Evolutionary conservation across 1,140 invertebrate genomes (phyloP), one percentile per base, ranked within the genome.

Genomic region (Listronotus oregonensis): DNA sequence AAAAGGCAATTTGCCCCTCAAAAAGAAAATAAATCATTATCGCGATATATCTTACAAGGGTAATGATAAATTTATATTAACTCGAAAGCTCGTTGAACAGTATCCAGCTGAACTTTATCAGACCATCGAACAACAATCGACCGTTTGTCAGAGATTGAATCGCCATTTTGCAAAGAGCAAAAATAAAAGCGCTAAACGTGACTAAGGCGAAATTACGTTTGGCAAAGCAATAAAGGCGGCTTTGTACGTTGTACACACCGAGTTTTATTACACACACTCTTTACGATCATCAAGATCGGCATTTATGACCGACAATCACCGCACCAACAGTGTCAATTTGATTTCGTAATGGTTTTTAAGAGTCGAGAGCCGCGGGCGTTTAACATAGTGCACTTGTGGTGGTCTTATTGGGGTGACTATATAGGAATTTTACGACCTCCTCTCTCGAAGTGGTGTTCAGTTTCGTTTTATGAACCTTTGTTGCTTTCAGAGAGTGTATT

Each of bases 171-270:
- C 34, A 49, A 49, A 49, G n/a, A 47, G 17, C 17, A 17, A 9
- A 51, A 51, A 32, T n/a, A 31, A 32, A 51, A 51, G 27, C 27
- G n/a, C 27, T 31, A 39, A 31, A 52, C 50, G 50, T 52, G 50
- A 52, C 50, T 52, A 52, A 52, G 27, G 50, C 50, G 34, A 52
- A 52, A 52, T 52, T 52, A 17, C 50, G 50, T 52, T 52, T 52
- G 50, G 50, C 50, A 39, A 52, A 52, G 34, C 50, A 52, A 52
- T 52, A 52, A 52, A 52, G 31, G 27, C 50, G 50, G 50, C 34
- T 52, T 52, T 39, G 50, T 52, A 27, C 34, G n/a, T 4, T 34
- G 50, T 52, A 52, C 50, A 52, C 50, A 52, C 31, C 6, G 50
- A 52, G n/a, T 39, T 52, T 52, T 52, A 52, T 52, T 52, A 39